phyloP scores from a whole-genome alignment of 1,140 invertebrate genomes.

The Globodera rostochiensis region DNA sequence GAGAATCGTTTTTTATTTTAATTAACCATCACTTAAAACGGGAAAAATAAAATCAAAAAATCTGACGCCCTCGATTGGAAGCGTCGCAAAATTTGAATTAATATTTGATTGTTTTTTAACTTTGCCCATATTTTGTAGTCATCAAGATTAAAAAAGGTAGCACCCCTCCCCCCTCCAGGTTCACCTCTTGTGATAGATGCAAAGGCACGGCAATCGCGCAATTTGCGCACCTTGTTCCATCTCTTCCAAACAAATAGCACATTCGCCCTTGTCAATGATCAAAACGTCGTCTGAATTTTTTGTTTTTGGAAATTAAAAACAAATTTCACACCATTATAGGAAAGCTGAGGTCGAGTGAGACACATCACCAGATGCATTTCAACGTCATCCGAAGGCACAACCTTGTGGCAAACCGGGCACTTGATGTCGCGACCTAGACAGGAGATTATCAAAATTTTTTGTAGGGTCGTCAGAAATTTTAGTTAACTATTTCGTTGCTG shows the following conservation, averaged over 20 bases:
- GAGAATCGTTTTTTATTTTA: too few relatives aligned
- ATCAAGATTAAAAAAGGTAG: too few relatives aligned
- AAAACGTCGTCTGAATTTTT: constrained; percentile 84
- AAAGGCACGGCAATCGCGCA: constrained; percentile 94
- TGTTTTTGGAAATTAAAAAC: neutral
- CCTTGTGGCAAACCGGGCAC: constrained; percentile 97
- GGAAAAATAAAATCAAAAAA: neutral
- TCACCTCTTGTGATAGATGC: constrained; percentile 98
- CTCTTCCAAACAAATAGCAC: constrained; percentile 97
- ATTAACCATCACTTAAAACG: neutral
- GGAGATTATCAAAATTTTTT: too few relatives aligned
- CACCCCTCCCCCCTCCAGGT: neutral
- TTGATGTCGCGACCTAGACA: constrained; percentile 78
- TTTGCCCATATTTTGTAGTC: neutral
- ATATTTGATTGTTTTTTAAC: neutral
- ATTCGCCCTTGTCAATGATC: constrained; percentile 91
- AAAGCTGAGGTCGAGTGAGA: constrained; percentile 94
- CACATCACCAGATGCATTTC: constrained; percentile 98
- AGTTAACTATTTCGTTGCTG: too few relatives aligned
- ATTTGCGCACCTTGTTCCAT: constrained; percentile 90
- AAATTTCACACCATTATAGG: constrained; percentile 82
- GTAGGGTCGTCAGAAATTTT: too few relatives aligned
- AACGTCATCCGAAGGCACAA: constrained; percentile 92
- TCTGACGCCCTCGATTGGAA: too few relatives aligned
- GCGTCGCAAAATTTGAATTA: too few relatives aligned